Base-by-base conservation (phyloP, 2,797 vertebrate species). In the Pempheris klunzingeri region DNA sequence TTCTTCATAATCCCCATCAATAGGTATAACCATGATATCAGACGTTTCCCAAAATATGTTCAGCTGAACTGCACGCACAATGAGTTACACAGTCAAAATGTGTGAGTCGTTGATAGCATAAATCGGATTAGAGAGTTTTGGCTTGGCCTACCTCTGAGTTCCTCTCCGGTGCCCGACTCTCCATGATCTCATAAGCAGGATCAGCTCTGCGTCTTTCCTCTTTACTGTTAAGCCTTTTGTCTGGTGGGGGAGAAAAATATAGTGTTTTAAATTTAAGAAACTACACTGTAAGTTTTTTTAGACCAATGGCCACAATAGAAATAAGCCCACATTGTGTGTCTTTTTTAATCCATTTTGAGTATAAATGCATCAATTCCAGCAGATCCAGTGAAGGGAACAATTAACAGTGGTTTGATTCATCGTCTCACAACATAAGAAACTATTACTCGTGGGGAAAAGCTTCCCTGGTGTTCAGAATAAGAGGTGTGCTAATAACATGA, bases 151-250 rank as follows among this genome's bases (percentile, higher is more conserved):
- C 95, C 95, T 95, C 95, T 0, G 77, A 77, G 77, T 77, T 93
- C 87, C 84, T 94, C 73, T 94, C 94, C 44, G 71, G n/a, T 26
- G 75, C 54, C 53, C 88, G 90, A 58, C 83, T 83, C 69, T 95
- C 95, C 95, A 93, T 95, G 77, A 95, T 69, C 85, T 92, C 94
- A 69, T 94, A 94, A 61, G 92, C 81, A 34, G 89, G 86, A 81
- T 93, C 92, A 20, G 77, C 81, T 89, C 88, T 88, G 65, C 78
- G 81, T 78, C 84, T 80, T 50, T 95, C 94, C 50, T 87, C 91
- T 82, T 85, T 92, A 65, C 82, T 73, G 38, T 54, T 83, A 44
- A 78, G 74, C 78, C 87, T 92, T 86, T 94, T 94, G 74, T 95
- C 95, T 96, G 87, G 41, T 59, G 46, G 71, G 9, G 80, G 62